Evolutionary conservation across 2,797 vertebrate genomes (phyloP).

Genomic region (Anguilla megastoma): DNA sequence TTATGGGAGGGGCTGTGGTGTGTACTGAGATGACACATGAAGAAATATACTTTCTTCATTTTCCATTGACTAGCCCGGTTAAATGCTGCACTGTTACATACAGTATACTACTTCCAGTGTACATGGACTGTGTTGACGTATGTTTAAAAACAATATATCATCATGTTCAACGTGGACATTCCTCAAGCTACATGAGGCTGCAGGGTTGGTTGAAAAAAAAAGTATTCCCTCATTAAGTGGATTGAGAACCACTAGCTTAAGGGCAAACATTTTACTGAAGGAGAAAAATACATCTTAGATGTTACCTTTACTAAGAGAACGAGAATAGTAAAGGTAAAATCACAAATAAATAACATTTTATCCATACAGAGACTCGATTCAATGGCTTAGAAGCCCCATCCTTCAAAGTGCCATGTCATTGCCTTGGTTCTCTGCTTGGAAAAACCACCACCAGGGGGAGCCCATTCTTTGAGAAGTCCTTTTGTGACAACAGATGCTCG

Average conservation of each 20-base stretch:
- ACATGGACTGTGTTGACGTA: too few relatives aligned
- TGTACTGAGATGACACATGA: too few relatives aligned
- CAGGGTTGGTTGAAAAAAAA: too few relatives aligned
- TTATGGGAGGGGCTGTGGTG: too few relatives aligned
- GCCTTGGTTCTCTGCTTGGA: background rate
- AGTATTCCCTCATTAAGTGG: too few relatives aligned
- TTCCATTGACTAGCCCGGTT: background rate
- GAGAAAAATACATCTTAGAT: background rate
- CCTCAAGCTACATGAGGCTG: too few relatives aligned
- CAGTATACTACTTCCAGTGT: too few relatives aligned
- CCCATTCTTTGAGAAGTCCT: background rate
- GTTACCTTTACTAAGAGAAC: background rate
- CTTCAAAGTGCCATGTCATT: background rate
- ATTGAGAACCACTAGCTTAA: too few relatives aligned
- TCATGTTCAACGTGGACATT: too few relatives aligned
- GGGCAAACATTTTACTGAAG: background rate
- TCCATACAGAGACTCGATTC: background rate
- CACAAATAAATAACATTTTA: background rate
- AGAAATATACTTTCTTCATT: too few relatives aligned
- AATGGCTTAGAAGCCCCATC: background rate
- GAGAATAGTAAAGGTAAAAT: background rate
- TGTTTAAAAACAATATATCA: too few relatives aligned
- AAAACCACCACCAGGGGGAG: constrained; percentile 51
- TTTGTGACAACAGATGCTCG: background rate
- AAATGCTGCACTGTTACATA: background rate